phyloP scores from a whole-genome alignment of 2,888 invertebrate species.

The Melanophora roralis region DNA sequence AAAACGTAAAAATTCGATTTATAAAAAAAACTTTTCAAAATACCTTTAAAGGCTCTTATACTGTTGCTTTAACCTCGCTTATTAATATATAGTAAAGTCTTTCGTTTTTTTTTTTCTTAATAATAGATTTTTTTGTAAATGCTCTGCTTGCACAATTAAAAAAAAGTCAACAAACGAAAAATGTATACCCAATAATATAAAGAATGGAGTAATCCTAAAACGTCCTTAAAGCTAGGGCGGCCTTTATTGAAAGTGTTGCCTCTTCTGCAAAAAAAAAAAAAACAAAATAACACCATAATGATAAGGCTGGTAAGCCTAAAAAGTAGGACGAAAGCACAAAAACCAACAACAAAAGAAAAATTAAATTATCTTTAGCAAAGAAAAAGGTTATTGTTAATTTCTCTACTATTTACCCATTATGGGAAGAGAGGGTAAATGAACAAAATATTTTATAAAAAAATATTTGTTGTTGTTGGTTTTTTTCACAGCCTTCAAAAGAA shows the following conservation, averaged over 20 bases:
- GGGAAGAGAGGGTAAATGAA: neutral
- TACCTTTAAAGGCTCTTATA: too few species aligned
- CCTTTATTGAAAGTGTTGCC: slow-evolving; percentile 15
- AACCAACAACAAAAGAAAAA: neutral
- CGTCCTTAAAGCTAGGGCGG: neutral
- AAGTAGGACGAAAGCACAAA: neutral
- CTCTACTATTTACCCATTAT: neutral
- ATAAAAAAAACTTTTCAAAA: too few species aligned
- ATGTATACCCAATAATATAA: neutral
- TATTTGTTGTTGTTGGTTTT: neutral
- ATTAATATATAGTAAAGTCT: too few species aligned
- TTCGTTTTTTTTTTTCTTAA: too few species aligned
- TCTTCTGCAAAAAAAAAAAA: neutral
- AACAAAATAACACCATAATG: neutral
- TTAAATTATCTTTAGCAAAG: neutral
- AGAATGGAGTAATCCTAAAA: too few species aligned
- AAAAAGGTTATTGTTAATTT: slow-evolving; percentile 3
- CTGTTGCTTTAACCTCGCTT: too few species aligned
- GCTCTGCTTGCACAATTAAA: too few species aligned
- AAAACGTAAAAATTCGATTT: too few species aligned
- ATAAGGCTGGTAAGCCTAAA: neutral
- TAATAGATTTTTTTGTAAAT: too few species aligned
- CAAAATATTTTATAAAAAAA: neutral
- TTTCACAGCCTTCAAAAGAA: neutral
- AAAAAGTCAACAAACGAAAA: neutral